phyloP scores from a whole-genome alignment of 2,113 vertebrate species.

The Fulica atra region DNA sequence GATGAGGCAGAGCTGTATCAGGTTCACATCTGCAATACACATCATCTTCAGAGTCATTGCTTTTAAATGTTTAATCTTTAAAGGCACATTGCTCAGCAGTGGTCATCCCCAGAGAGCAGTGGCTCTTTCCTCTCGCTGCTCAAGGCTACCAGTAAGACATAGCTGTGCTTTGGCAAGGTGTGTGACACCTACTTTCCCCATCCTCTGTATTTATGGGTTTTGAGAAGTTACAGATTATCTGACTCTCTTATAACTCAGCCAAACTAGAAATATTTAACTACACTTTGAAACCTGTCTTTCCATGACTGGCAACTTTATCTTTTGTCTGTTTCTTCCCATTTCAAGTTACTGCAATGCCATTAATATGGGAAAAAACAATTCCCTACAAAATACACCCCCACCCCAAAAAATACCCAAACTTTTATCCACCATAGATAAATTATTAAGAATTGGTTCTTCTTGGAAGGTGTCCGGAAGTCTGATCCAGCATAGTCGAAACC shows the following conservation, averaged over 20 bases:
- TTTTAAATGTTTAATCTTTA: neutral
- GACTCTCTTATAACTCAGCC: neutral
- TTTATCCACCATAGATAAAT: neutral
- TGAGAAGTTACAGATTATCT: neutral
- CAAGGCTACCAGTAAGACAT: too few relatives aligned
- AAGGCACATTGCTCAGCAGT: neutral
- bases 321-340: neutral
- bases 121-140: neutral
- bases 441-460: neutral
- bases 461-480: neutral
- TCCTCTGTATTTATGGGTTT: neutral
- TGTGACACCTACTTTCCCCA: neutral
- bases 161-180: neutral
- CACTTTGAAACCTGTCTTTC: neutral
- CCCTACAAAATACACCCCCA: too few relatives aligned
- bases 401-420: neutral
- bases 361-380: neutral
- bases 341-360: neutral
- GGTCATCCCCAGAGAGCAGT: rapidly evolving
- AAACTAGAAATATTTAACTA: neutral
- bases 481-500: neutral
- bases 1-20: neutral
- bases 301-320: neutral
- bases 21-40: neutral
- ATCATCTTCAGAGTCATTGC: neutral